These are phyloP conservation scores for Hemibagrus wyckioides DNA, from an alignment of 2,113 vertebrate species.

Conservation along the genomic window DNA sequence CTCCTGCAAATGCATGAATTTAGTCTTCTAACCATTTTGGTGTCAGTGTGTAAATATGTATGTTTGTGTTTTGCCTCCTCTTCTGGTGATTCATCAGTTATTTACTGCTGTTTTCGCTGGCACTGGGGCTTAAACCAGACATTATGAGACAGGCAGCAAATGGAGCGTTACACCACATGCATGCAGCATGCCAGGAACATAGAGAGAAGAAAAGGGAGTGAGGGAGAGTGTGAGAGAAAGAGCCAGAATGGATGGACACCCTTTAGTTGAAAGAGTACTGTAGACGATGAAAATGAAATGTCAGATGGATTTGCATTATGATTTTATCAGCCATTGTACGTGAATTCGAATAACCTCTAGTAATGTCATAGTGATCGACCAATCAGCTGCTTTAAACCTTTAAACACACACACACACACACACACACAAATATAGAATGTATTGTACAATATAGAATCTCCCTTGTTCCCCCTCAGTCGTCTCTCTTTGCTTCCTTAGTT, in stretches of 20 bases:
- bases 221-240: not conserved
- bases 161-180: slow-evolving; percentile 16
- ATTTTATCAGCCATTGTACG: not conserved
- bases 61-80: slow-evolving; percentile 13
- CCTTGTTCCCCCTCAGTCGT: not conserved
- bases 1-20: not conserved
- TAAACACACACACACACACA: not conserved
- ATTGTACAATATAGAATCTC: not conserved
- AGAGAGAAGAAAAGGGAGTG: not conserved
- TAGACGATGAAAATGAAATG: not conserved
- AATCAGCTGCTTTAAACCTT: not conserved
- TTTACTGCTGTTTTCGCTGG: slow-evolving; percentile 43
- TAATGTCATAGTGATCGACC: not conserved
- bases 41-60: not conserved
- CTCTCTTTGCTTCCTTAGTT: not conserved
- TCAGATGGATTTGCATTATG: not conserved
- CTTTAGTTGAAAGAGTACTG: not conserved
- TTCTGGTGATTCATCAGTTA: slow-evolving; percentile 37
- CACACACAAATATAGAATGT: not conserved
- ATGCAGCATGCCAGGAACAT: not conserved
- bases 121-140: slow-evolving; percentile 32
- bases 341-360: not conserved
- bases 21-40: not conserved
- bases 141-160: slow-evolving; percentile 24
- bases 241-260: not conserved